A percentile compares a stretch with the other conserved stretches of the same genome.
These are phyloP conservation scores for Forbesichthys papilliferus DNA, from an alignment of 2,113 vertebrate genomes.

Conservation along the genomic window DNA sequence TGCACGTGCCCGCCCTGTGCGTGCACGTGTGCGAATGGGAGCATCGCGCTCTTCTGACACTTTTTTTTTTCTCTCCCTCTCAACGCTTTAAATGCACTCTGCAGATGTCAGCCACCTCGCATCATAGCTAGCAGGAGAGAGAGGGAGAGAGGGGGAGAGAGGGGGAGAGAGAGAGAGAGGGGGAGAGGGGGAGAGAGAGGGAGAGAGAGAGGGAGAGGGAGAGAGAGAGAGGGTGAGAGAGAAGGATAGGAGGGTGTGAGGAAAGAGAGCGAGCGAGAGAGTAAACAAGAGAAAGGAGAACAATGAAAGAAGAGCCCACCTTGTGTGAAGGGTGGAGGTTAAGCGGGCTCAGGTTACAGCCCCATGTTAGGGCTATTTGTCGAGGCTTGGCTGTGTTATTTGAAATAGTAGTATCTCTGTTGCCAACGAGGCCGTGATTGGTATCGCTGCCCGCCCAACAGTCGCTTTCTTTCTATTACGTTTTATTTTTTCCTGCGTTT, in stretches of 20 bases:
- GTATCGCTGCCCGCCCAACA: constrained; percentile 54
- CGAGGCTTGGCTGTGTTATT: constrained; percentile 72
- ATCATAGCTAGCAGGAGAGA: constrained; percentile 80
- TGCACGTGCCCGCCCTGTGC: constrained; percentile 40
- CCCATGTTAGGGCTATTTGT: constrained; percentile 71
- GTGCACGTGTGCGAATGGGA: constrained; percentile 77
- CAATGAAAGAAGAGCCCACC: constrained; percentile 36
- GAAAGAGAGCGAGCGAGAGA: constrained; percentile 24
- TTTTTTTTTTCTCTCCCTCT: constrained; percentile 79
- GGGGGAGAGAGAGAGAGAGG: not conserved
- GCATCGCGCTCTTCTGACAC: constrained; percentile 94
- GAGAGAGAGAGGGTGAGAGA: constrained; percentile 3
- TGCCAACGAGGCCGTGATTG: constrained; percentile 81
- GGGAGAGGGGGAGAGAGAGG: constrained; percentile 30
- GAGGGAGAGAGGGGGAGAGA: constrained; percentile 59
- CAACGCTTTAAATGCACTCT: constrained; percentile 95
- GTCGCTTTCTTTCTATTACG: constrained; percentile 53
- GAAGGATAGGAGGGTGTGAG: not conserved
- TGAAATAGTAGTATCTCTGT: constrained; percentile 80
- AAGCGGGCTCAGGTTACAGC: constrained; percentile 68
- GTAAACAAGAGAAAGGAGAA: constrained; percentile 25
- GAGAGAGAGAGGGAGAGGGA: constrained; percentile 24
- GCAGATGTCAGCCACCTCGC: constrained; percentile 90
- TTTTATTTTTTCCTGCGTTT: constrained; percentile 23
- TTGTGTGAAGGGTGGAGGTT: constrained; percentile 47